These are phyloP conservation scores for Drosophila miranda DNA, from an alignment of 1,140 invertebrate species.

Conservation along the genomic window DNA sequence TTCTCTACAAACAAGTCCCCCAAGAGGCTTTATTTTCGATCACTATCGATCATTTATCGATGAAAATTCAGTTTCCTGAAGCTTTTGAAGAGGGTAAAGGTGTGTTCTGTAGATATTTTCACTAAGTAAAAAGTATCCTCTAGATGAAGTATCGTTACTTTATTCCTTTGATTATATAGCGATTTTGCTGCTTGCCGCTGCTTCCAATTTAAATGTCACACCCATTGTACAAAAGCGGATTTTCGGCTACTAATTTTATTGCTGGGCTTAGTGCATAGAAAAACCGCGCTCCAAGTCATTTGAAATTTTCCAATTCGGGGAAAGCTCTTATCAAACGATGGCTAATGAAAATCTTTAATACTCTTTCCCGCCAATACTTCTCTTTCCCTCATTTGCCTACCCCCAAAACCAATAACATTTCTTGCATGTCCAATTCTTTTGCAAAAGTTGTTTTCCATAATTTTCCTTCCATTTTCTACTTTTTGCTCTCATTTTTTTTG, in stretches of 20 bases:
- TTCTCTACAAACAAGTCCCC: too few species aligned
- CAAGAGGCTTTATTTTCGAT: too few species aligned
- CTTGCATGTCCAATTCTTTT: constrained; percentile 32
- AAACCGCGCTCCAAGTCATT: constrained; percentile 18
- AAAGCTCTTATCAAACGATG: too few species aligned
- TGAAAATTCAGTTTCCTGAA: too few species aligned
- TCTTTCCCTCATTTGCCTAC: too few species aligned
- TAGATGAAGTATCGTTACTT: too few species aligned
- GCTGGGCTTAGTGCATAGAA: constrained; percentile 30
- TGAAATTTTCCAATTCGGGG: neutral
- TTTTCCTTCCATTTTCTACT: constrained; percentile 16
- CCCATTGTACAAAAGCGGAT: constrained; percentile 55
- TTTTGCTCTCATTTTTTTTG: constrained; percentile 7
- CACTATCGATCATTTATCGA: too few species aligned
- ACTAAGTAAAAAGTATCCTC: too few species aligned
- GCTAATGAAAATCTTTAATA: too few species aligned
- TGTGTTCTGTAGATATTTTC: neutral
- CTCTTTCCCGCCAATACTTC: neutral
- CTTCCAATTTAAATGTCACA: constrained; percentile 71
- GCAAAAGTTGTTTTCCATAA: constrained; percentile 47
- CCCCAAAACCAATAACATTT: constrained; percentile 14
- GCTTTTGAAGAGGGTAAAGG: neutral
- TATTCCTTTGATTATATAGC: constrained; percentile 16
- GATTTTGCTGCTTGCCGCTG: constrained; percentile 36
- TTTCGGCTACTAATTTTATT: constrained; percentile 64